Base-by-base conservation (phyloP, 1,140 invertebrate species). In the Drosophila ercepeae region DNA sequence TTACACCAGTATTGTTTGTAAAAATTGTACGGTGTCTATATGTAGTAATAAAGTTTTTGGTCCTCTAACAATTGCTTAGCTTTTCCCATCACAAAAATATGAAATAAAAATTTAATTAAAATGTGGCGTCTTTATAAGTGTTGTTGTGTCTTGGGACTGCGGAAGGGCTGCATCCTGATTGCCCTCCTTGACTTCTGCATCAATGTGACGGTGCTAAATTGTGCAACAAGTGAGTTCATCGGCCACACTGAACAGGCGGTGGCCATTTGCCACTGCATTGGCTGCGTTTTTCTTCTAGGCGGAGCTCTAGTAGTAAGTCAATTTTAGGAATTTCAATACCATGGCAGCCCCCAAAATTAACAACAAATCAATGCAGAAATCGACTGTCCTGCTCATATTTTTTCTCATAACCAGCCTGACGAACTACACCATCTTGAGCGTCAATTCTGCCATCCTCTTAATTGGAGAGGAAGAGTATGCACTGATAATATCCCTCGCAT, bases 181-280 rank as follows among this genome's bases (percentile, higher is more conserved):
- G 67, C 75, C 14, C 1, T 19, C 14, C 0, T 73, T 1, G 81
- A 84, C 48, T 18, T 76, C 0, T 0, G 54, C 1, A 2, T 69
- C 2, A 76, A 79, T 18, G 0, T 76, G 2, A 0, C 36, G 19
- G 27, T 75, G 1, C 41, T 75, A 8, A 36, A 39, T 25, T 0
- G 65, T 3, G 18, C 14, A 1, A 16, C 11, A 3, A 16, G 71
- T 71, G 65, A 67, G 41, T 53, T 32, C 0, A 13, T 45, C 1
- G 14, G 18, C 25, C 58, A 46, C 3, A 21, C 55, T 5, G 79
- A 86, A 16, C 52, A 49, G 9, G 81, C 75, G 11, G 81, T 86
- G 49, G 54, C 61, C 32, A 79, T 86, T 14, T 86, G 75, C 4
- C 79, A 84, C 23, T 68, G 59, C 39, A 76, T 84, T 14, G 81